phyloP scores from a whole-genome alignment of 2,888 invertebrate genomes.

The Octonoba sinensis region DNA sequence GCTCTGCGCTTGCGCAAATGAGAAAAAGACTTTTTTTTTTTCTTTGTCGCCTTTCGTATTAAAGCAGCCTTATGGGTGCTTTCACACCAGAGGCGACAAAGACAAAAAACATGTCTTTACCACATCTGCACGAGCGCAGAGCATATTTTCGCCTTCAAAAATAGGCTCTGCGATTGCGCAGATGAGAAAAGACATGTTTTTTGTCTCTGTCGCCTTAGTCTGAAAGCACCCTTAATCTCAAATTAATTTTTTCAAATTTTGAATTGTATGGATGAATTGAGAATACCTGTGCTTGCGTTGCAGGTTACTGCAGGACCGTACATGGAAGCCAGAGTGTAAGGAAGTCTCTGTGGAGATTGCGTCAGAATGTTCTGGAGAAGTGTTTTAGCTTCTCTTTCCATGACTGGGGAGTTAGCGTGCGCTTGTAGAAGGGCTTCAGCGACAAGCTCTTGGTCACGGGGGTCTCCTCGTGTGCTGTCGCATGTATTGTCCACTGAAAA shows the following conservation, averaged over 20 bases:
- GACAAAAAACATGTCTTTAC: no score
- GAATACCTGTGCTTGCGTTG: slow-evolving; percentile 20
- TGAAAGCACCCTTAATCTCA: no score
- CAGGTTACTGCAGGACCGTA: slow-evolving; percentile 22
- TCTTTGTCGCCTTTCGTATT: no score
- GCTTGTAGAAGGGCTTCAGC: slow-evolving; percentile 25
- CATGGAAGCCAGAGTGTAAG: slow-evolving; percentile 43
- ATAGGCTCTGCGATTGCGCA: no score
- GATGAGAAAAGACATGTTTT: no score
- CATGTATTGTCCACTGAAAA: slow-evolving; percentile 57
- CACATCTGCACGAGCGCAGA: no score
- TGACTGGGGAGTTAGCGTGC: slow-evolving; percentile 20
- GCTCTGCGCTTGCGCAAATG: no score
- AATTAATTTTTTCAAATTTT: background rate
- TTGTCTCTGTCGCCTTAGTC: no score
- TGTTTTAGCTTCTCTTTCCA: slow-evolving; percentile 64
- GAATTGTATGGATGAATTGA: background rate
- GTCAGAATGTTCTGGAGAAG: slow-evolving; percentile 68
- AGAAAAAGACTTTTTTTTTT: no score
- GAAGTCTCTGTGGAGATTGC: slow-evolving; percentile 68
- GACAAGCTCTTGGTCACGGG: slow-evolving; percentile 45
- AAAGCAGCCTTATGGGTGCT: no score
- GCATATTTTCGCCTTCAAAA: no score
- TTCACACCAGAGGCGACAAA: no score
- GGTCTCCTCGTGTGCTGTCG: slow-evolving; percentile 52